phyloP scores from a whole-genome alignment of 1,140 invertebrate genomes.

The Drosophila orosa region DNA sequence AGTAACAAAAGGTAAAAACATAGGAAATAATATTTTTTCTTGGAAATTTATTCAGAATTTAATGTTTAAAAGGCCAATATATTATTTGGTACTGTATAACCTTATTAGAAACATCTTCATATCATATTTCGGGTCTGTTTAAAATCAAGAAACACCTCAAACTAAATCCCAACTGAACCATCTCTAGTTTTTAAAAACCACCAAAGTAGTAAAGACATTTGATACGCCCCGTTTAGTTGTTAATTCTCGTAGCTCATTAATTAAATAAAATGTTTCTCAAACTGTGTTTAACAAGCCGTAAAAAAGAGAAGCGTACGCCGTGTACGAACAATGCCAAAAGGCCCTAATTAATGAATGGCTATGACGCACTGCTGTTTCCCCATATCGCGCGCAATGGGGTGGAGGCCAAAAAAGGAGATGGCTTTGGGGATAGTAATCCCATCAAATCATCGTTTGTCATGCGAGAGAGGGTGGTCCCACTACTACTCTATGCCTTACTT shows the following conservation, averaged over 20 bases:
- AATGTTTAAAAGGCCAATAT: neutral
- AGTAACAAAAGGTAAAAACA: too few relatives aligned
- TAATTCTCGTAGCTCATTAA: constrained; percentile 69
- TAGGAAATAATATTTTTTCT: neutral
- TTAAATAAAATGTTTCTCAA: constrained; percentile 55
- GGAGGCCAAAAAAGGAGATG: constrained; percentile 48
- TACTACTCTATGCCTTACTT: constrained; percentile 32
- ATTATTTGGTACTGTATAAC: too few relatives aligned
- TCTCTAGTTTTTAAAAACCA: constrained; percentile 9
- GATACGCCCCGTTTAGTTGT: constrained; percentile 61
- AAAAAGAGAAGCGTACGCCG: constrained; percentile 32
- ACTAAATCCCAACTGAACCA: neutral
- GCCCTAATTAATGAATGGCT: constrained; percentile 69
- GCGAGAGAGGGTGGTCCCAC: constrained; percentile 20
- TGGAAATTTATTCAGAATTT: rapidly evolving
- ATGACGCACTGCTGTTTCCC: constrained; percentile 34
- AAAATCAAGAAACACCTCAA: neutral
- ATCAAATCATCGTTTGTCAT: constrained; percentile 41
- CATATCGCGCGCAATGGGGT: constrained; percentile 32
- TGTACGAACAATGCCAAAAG: constrained; percentile 28
- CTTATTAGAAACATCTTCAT: neutral
- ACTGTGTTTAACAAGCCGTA: constrained; percentile 61
- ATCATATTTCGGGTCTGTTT: neutral
- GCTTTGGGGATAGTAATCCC: constrained; percentile 33
- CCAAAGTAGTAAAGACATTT: constrained; percentile 36